A percentile compares a stretch with the other conserved stretches of the same genome.
These are phyloP conservation scores for Dolichopus griseipennis DNA, from an alignment of 2,888 invertebrate species.

Conservation along the genomic window DNA sequence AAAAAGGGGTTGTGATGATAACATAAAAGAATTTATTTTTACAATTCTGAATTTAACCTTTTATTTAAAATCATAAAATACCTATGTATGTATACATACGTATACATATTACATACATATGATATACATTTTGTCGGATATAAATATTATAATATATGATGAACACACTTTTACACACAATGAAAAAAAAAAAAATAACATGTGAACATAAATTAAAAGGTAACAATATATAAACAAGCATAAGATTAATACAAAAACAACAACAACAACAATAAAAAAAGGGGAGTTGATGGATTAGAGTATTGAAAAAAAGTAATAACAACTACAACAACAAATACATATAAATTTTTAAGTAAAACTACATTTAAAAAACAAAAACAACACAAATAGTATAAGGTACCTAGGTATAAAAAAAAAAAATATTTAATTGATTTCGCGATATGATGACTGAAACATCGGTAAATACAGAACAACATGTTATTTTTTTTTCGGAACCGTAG, in stretches of 20 bases:
- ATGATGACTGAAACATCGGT: neutral
- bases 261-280: neutral
- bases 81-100: neutral
- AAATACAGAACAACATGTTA: no score
- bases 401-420: neutral
- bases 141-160: neutral
- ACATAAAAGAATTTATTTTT: neutral
- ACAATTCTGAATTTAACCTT: neutral
- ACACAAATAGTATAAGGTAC: neutral
- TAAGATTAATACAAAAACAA: neutral
- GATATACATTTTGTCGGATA: neutral
- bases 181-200: no score
- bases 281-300: neutral
- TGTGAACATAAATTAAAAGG: neutral
- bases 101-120: neutral
- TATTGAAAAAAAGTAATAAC: neutral
- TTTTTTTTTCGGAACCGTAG: neutral
- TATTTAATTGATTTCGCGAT: neutral
- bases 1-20: slow-evolving; percentile 1
- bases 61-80: neutral
- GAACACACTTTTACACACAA: neutral
- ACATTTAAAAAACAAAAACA: neutral
- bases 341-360: no score
- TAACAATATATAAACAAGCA: neutral
- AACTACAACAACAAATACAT: no score